Evolutionary conservation across 1,140 invertebrate genomes (phyloP).

Genomic region (Nylanderia fulva): DNA sequence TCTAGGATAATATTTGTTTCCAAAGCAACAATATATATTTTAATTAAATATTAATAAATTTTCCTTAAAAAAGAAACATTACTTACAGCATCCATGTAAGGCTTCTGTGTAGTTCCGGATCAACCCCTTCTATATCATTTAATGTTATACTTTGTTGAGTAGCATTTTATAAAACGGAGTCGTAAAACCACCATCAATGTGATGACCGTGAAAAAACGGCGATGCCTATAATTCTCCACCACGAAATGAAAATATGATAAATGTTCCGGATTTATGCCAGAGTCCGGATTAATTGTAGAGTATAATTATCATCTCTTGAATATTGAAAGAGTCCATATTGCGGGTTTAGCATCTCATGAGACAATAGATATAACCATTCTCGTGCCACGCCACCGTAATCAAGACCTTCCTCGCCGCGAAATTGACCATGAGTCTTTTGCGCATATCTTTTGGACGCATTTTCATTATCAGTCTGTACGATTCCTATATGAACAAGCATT

Average conservation of each 20-base stretch:
- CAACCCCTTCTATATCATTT: conserved; percentile 98
- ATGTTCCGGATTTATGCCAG: conserved; percentile 96
- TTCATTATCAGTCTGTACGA: conserved; percentile 97
- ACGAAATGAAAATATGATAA: conserved; percentile 99
- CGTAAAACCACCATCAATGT: conserved; percentile 98
- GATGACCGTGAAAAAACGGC: conserved; percentile 99
- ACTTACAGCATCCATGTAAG: conserved; percentile 98
- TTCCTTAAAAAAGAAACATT: background rate
- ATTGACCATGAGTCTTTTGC: conserved; percentile 98
- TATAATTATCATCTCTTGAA: conserved; percentile 98
- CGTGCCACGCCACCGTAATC: conserved; percentile 98
- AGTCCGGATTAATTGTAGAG: conserved; percentile 98
- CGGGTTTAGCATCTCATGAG: conserved; percentile 98
- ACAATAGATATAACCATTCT: conserved; percentile 98
- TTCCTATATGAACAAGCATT: conserved; percentile 85
- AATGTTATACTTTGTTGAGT: conserved; percentile 96
- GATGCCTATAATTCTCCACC: conserved; percentile 96
- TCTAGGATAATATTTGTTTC: background rate
- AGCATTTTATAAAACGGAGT: conserved; percentile 99
- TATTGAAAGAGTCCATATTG: conserved; percentile 99
- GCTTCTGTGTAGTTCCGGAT: conserved; percentile 97
- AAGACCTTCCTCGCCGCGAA: conserved; percentile 97
- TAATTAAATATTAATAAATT: background rate
- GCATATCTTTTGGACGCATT: conserved; percentile 97
- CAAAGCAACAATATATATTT: conserved; percentile 5